Percentiles rank a stretch among this genome's conserved stretches.
These are phyloP conservation scores for Orgyia antiqua DNA, from an alignment of 2,888 invertebrate genomes.

Conservation along the genomic window DNA sequence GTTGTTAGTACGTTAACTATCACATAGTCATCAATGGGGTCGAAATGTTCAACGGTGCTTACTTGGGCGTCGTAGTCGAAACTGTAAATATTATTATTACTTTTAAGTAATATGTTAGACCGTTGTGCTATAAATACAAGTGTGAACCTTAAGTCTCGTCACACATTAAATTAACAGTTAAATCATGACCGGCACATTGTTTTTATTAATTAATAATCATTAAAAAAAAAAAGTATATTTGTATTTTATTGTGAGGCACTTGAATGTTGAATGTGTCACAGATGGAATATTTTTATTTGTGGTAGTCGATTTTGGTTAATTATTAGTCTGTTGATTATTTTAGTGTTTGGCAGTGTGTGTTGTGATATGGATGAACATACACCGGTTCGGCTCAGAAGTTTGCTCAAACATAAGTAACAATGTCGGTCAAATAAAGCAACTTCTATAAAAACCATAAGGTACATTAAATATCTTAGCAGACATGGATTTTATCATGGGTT, in stretches of 20 bases:
- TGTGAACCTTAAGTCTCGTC: background rate
- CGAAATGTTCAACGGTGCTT: slow-evolving; percentile 32
- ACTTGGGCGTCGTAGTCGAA: slow-evolving; percentile 33
- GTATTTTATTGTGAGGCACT: slow-evolving; percentile 40
- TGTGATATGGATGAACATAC: slow-evolving; percentile 15
- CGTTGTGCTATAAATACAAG: slow-evolving; percentile 70
- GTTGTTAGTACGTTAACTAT: background rate
- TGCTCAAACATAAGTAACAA: slow-evolving; percentile 37
- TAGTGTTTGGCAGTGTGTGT: slow-evolving; percentile 36
- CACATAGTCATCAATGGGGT: slow-evolving; percentile 2
- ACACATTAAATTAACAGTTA: slow-evolving; percentile 22
- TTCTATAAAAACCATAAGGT: too few species aligned
- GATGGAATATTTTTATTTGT: slow-evolving; percentile 34
- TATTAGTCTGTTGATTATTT: slow-evolving; percentile 48
- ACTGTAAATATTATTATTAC: slow-evolving; percentile 74
- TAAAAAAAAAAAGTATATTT: slow-evolving; percentile 51
- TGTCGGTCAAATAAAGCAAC: too few species aligned
- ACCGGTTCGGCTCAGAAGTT: slow-evolving; percentile 20
- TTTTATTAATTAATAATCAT: slow-evolving; percentile 47
- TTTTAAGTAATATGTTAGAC: slow-evolving; percentile 73
- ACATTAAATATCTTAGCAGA: too few species aligned
- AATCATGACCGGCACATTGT: slow-evolving; percentile 35
- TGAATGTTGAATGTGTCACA: slow-evolving; percentile 5
- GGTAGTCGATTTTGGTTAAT: slow-evolving; percentile 42
- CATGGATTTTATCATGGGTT: too few species aligned